A percentile compares a stretch with the other conserved stretches of the same genome.
Conservation (phyloP, 2,797 vertebrate genomes). For the Hemitrygon akajei region DNA sequence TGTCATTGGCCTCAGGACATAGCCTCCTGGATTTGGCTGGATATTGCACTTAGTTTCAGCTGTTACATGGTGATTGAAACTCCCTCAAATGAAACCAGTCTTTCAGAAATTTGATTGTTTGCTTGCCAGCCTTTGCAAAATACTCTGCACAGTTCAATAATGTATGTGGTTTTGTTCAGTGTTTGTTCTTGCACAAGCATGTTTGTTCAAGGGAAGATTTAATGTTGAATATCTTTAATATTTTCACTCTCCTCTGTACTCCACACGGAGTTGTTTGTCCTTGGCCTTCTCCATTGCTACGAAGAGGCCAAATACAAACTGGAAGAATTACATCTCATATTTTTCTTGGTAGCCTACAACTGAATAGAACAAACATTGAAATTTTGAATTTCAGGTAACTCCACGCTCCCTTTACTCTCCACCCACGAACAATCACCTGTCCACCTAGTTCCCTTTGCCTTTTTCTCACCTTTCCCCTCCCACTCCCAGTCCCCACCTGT, state of each 20-base stretch:
- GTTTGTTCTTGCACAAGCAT: neutral
- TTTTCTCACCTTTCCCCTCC: too few relatives aligned
- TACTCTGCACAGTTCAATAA: neutral
- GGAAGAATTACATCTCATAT: too few relatives aligned
- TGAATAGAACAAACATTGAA: too few relatives aligned
- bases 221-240: neutral
- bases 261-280: too few relatives aligned
- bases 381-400: too few relatives aligned
- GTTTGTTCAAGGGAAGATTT: neutral
- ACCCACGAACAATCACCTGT: too few relatives aligned
- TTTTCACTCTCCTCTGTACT: too few relatives aligned
- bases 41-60: neutral
- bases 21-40: neutral
- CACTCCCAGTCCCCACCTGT: too few relatives aligned
- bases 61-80: neutral
- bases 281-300: too few relatives aligned
- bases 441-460: too few relatives aligned
- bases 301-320: too few relatives aligned
- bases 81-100: neutral
- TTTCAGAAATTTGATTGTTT: neutral
- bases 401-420: neutral
- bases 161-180: neutral
- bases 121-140: neutral
- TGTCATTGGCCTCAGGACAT: neutral
- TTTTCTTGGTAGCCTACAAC: too few relatives aligned